Evolutionary conservation across 2,888 invertebrate genomes (phyloP), one percentile per base, ranked within the genome.

Genomic region (Synanthedon tipuliformis): DNA sequence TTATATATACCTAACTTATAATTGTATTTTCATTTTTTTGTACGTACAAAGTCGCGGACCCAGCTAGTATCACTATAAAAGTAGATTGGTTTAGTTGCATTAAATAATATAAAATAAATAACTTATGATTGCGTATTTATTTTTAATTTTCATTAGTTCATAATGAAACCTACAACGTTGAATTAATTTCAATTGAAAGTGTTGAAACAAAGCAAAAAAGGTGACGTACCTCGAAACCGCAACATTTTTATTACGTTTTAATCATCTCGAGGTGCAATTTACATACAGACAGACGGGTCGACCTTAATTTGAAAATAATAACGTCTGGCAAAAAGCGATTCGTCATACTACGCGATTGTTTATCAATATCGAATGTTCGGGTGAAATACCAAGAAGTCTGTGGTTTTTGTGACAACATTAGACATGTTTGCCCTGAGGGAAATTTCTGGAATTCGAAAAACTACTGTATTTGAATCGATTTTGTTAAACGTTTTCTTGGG

Each of bases 241-340:
- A 45, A 8, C 45, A 45, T 45, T 45, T 74, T 70, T 69, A 69
- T 68, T 63, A 67, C 61, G 61, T 70, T 71, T 72, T 72, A 71
- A 73, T 77, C 70, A 61, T 56, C 59, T 59, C 52, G 16, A 50
- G 51, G 51, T 66, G 66, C 66, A 69, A 73, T 76, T 73, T 73
- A 68, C 71, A 69, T 73, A 68, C 72, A 73, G 71, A 74, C 83
- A 74, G 71, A 71, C 70, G 67, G 72, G 65, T 62, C 71, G 78
- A 68, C 79, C 83, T 82, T 84, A 83, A 84, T 85, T 75, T 70
- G 77, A 81, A 83, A 81, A 83, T 85, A 85, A 84, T 83, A 78
- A 79, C 70, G 78, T 81, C 82, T 81, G 78, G 68, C 61, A 61
- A 61, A 65, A 49, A 62, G 64, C 61, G 74, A 72, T 45, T 45